phyloP scores from a whole-genome alignment of 2,797 vertebrate genomes.

The Sebastes steindachneri region DNA sequence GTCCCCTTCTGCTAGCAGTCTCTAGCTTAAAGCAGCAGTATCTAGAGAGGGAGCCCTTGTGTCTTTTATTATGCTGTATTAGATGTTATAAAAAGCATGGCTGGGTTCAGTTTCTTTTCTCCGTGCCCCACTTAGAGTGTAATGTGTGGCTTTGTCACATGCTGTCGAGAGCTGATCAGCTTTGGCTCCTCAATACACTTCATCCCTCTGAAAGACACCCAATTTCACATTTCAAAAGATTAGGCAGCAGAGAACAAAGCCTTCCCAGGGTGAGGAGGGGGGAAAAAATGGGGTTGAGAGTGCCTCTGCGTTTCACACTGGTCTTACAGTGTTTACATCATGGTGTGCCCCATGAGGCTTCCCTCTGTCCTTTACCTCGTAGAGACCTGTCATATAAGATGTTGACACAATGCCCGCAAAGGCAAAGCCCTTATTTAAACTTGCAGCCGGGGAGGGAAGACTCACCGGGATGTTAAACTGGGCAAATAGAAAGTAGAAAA shows the following conservation, averaged over 20 bases:
- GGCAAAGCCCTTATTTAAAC: conserved; percentile 54
- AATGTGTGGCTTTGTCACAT: conserved; percentile 77
- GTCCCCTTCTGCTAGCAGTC: not conserved
- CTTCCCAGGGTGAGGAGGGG: conserved; percentile 46
- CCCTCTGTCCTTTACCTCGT: conserved; percentile 50
- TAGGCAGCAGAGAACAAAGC: conserved; percentile 72
- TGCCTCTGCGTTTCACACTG: conserved; percentile 65
- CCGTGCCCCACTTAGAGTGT: conserved; percentile 72
- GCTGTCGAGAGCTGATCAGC: conserved; percentile 73
- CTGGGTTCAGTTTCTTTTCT: conserved; percentile 59
- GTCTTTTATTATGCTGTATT: conserved; percentile 51
- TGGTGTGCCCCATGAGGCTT: conserved; percentile 61
- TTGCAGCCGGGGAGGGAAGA: conserved; percentile 15
- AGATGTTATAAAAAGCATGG: conserved; percentile 50
- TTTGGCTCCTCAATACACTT: conserved; percentile 73
- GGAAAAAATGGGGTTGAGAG: conserved; percentile 37
- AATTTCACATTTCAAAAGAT: conserved; percentile 75
- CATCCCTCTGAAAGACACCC: conserved; percentile 71
- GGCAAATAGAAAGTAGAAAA: conserved; percentile 17
- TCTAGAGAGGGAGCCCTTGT: conserved; percentile 19
- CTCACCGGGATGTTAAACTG: conserved; percentile 54
- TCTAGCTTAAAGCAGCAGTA: conserved; percentile 17
- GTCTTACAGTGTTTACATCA: conserved; percentile 76
- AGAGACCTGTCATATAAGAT: conserved; percentile 62
- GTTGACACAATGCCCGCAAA: conserved; percentile 66